These are phyloP conservation scores for Poicephalus gulielmi DNA, from an alignment of 2,113 vertebrate species.

Conservation along the genomic window DNA sequence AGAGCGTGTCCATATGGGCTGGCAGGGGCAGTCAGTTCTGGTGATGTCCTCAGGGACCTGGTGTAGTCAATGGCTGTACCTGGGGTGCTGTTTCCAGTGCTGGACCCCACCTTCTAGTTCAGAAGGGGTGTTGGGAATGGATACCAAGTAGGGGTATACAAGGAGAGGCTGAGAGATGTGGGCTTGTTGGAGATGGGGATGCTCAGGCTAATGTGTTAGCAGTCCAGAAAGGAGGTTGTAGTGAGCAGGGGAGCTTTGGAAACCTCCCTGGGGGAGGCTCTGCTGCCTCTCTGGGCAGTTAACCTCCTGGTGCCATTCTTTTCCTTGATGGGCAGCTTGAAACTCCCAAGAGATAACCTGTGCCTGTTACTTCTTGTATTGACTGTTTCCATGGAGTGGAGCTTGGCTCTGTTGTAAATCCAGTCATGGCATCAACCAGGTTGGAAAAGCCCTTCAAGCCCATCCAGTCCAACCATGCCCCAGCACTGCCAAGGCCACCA, in stretches of 20 bases:
- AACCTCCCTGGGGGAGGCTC: background rate
- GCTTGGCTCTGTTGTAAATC: background rate
- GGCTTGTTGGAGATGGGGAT: background rate
- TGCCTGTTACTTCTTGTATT: background rate
- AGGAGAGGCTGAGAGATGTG: background rate
- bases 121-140: background rate
- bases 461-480: rapidly evolving
- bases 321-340: background rate
- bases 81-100: background rate
- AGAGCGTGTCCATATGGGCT: rapidly evolving
- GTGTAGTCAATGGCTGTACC: background rate
- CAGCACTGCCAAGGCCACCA: background rate
- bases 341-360: background rate
- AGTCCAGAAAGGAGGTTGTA: background rate
- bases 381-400: background rate
- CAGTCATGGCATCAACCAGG: background rate
- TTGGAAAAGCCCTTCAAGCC: background rate
- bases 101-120: background rate
- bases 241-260: background rate
- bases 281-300: background rate
- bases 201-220: background rate
- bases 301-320: background rate
- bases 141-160: background rate
- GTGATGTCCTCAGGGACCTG: background rate
- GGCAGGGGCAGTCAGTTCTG: background rate